These are phyloP conservation scores for Spicauda simplicius DNA, from an alignment of 2,888 invertebrate species.

Conservation along the genomic window DNA sequence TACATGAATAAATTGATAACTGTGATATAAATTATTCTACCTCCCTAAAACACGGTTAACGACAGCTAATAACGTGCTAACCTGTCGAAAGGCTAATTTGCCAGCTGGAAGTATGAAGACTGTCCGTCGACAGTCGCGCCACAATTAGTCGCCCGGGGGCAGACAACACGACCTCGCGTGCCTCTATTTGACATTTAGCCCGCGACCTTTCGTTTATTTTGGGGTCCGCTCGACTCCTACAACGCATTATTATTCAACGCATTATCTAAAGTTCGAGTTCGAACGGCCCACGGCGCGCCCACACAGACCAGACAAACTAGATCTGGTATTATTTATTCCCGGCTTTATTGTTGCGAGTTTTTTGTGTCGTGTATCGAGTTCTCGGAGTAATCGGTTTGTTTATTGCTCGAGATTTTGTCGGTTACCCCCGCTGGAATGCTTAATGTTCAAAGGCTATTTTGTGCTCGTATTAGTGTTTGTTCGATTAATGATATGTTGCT, in stretches of 20 bases:
- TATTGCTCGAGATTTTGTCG: conserved; percentile 44
- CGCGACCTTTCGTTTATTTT: conserved; percentile 74
- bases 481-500: background rate
- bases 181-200: conserved; percentile 75
- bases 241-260: conserved; percentile 58
- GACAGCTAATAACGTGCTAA: conserved; percentile 6
- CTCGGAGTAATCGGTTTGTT: conserved; percentile 51
- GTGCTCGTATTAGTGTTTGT: conserved; percentile 24
- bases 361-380: conserved; percentile 48
- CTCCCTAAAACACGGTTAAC: background rate
- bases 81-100: conserved; percentile 18
- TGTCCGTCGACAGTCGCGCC: conserved; percentile 45
- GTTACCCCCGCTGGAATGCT: conserved; percentile 38
- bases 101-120: conserved; percentile 40
- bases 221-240: conserved; percentile 72
- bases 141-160: conserved; percentile 56
- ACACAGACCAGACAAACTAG: conserved; percentile 73
- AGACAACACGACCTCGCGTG: conserved; percentile 61
- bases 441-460: conserved; percentile 28
- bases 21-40: conserved; percentile 2
- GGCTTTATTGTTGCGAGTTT: conserved; percentile 57
- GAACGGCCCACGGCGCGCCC: conserved; percentile 55
- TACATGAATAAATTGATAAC: conserved; percentile 13
- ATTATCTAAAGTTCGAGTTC: conserved; percentile 50
- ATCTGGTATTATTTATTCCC: conserved; percentile 64